Percentiles rank a stretch among this genome's conserved stretches.
These are phyloP conservation scores for Clusia tigrina DNA, from an alignment of 2,888 invertebrate species.

Conservation along the genomic window DNA sequence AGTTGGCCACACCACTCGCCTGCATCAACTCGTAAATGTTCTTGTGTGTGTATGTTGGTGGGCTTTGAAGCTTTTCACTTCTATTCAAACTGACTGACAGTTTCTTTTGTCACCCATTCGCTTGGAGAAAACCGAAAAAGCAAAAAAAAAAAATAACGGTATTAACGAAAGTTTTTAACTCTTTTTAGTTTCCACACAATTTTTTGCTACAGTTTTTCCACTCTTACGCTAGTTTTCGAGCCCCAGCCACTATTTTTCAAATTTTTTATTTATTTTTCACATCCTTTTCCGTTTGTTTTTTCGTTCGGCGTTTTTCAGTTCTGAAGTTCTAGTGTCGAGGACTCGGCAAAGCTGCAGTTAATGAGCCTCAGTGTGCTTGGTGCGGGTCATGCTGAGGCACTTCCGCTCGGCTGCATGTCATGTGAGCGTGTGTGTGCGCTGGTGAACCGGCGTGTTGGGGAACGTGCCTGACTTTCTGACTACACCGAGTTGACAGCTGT, in stretches of 20 bases:
- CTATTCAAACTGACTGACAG: slow-evolving; percentile 16
- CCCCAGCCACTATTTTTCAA: background rate
- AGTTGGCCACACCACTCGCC: background rate
- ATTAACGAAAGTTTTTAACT: background rate
- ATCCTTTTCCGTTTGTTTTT: no score
- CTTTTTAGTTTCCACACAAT: slow-evolving; percentile 17
- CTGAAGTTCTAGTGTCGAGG: slow-evolving; percentile 6
- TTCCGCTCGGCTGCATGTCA: slow-evolving; percentile 16
- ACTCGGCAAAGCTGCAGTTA: slow-evolving; percentile 6
- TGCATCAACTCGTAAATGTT: background rate
- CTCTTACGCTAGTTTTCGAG: background rate
- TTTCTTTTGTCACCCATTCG: slow-evolving; percentile 17
- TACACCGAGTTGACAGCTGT: slow-evolving; percentile 33
- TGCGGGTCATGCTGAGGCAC: slow-evolving; percentile 16
- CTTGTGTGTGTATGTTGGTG: background rate
- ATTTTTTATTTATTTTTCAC: background rate
- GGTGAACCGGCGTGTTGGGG: background rate
- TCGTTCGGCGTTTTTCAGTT: background rate
- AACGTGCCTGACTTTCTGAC: slow-evolving; percentile 14
- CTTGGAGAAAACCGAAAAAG: background rate
- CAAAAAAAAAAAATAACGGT: background rate
- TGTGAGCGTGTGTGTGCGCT: background rate
- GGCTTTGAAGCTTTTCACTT: background rate
- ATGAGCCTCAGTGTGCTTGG: slow-evolving; percentile 9
- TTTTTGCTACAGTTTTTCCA: background rate